Evolutionary conservation across 2,113 vertebrate species (phyloP).

Genomic region (Corydoras sp.): DNA sequence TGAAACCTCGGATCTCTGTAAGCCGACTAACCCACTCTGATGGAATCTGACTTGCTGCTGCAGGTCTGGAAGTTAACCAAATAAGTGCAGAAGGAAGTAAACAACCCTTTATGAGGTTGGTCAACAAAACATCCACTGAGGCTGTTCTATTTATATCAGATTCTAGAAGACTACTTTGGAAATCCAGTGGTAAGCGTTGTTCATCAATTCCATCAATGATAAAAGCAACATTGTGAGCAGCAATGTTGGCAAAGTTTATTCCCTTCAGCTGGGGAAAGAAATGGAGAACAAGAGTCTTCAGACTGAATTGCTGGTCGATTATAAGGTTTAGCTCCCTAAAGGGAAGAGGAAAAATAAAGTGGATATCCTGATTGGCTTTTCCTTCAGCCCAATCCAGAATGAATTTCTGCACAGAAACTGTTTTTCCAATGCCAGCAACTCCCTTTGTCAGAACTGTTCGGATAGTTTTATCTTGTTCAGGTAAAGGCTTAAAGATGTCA

Average conservation of each 20-base stretch:
- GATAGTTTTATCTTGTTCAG: slow-evolving; percentile 2
- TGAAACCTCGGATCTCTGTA: slow-evolving; percentile 34
- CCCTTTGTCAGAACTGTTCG: slow-evolving; percentile 25
- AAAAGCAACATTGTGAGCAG: neutral
- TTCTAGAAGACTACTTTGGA: neutral
- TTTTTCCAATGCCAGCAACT: slow-evolving; percentile 33
- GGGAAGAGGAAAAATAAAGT: slow-evolving; percentile 28
- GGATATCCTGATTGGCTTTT: slow-evolving; percentile 16
- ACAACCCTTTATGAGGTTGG: slow-evolving; percentile 19
- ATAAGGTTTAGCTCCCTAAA: slow-evolving; percentile 31
- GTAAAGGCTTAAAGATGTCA: slow-evolving; percentile 23
- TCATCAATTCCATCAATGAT: slow-evolving; percentile 35
- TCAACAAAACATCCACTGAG: slow-evolving; percentile 9
- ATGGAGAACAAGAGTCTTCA: slow-evolving; percentile 9
- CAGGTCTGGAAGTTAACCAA: slow-evolving; percentile 31
- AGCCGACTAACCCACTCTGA: neutral
- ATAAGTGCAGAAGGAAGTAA: slow-evolving; percentile 12
- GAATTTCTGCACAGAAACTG: slow-evolving; percentile 33
- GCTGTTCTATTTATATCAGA: neutral
- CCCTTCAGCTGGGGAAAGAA: slow-evolving; percentile 18
- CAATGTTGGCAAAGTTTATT: neutral
- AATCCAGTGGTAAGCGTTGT: neutral
- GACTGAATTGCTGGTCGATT: slow-evolving; percentile 4
- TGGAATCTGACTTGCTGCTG: slow-evolving; percentile 28
- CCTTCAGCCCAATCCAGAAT: slow-evolving; percentile 30